phyloP scores from a whole-genome alignment of 2,888 invertebrate species.

The Tipula confusa region DNA sequence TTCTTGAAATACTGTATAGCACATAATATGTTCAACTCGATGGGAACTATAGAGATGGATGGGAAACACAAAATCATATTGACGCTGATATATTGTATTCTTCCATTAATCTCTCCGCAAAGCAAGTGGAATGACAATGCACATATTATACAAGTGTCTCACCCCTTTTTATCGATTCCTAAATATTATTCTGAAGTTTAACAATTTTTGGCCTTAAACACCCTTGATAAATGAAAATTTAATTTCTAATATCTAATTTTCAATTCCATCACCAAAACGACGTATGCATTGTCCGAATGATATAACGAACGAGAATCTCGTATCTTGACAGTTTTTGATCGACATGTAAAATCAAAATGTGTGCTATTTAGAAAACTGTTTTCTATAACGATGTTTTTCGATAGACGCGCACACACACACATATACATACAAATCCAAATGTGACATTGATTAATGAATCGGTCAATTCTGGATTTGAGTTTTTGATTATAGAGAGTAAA shows the following conservation, averaged over 20 bases:
- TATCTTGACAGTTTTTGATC: constrained; percentile 15
- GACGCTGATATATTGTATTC: no score
- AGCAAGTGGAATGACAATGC: no score
- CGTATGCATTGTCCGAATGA: background rate
- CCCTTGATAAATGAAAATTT: background rate
- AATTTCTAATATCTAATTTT: background rate
- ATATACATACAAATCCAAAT: background rate
- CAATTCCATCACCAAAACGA: background rate
- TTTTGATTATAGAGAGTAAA: constrained; percentile 14
- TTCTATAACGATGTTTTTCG: background rate
- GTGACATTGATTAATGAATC: constrained; percentile 25
- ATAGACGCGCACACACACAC: background rate
- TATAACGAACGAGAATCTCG: background rate
- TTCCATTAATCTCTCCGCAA: no score
- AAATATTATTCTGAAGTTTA: background rate
- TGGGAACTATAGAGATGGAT: no score
- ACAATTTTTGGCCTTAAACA: background rate
- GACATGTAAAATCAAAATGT: background rate
- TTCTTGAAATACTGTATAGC: no score
- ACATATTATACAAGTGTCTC: background rate
- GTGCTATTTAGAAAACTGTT: background rate
- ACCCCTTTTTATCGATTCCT: background rate
- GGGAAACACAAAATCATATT: no score
- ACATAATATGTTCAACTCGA: no score
- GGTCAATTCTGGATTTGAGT: constrained; percentile 20